These are phyloP conservation scores for Griposia aprilina DNA, from an alignment of 2,888 invertebrate species.

Conservation along the genomic window DNA sequence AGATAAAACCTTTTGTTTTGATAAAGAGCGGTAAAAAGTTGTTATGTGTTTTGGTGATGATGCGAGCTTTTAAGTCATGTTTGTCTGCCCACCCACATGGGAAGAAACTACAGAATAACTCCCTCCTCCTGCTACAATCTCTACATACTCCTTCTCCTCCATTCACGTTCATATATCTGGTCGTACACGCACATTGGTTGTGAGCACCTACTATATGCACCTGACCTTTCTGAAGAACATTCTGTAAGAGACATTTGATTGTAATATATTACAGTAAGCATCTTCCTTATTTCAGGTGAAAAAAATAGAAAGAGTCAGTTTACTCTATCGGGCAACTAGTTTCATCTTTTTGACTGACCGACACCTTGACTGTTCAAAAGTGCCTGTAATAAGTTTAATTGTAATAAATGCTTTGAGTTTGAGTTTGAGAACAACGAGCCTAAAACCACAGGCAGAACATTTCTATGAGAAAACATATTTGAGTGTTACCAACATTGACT, in stretches of 20 bases:
- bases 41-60: conserved; percentile 23
- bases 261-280: background rate
- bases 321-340: background rate
- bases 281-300: background rate
- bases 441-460: background rate
- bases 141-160: background rate
- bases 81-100: no score
- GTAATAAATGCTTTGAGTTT: background rate
- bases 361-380: background rate
- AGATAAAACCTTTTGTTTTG: conserved; percentile 53
- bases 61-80: conserved; percentile 10
- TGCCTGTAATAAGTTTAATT: background rate
- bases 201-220: background rate
- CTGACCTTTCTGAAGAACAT: background rate
- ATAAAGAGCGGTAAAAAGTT: conserved; percentile 15
- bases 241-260: background rate
- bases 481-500: conserved; percentile 2
- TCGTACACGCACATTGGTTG: background rate
- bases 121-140: background rate
- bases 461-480: background rate
- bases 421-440: no score
- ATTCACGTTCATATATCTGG: background rate
- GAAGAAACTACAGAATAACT: background rate
- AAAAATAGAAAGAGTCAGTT: background rate
- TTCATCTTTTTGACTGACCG: background rate